Base-by-base conservation (phyloP, 92 coral and sea anemone genomes). In the Parazoanthus atlanticus region DNA sequence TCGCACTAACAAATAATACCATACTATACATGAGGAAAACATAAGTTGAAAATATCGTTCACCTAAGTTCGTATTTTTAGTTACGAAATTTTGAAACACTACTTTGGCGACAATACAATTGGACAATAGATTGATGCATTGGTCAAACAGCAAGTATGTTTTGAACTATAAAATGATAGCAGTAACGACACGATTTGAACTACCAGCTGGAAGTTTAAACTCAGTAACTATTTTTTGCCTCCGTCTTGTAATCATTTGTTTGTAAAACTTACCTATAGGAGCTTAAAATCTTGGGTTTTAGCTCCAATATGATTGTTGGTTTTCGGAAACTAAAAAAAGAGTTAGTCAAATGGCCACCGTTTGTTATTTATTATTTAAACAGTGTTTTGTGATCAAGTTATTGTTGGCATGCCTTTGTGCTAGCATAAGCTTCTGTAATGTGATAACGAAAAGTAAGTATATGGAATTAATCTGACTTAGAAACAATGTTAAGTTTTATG, bases 361-460 rank as follows among this genome's bases (percentile, higher is more conserved):
- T 31, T 40, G 65, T 9, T 84, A 84, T 84, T 84, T 84, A 84
- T 84, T 84, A 84, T 84, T 84, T 70, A 84, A 84, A 70, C 67
- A 31, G 65, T 84, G 77, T 69, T 83, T 71, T 84, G 38, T 70
- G 87, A 46, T 70, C 34, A 26, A 41, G 77, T 25, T 84, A 70
- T 83, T 84, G 87, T 84, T 69, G 78, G 67, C 78, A 84, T 84
- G 43, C 66, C 78, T 46, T 84, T 84, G 78, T 28, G 2, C 87
- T 84, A 19, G 79, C 87, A 84, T 84, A 84, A 84, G 78, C 28
- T 84, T 84, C 67, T n/a, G 29, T 84, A 84, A 84, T 84, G 78
- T 31, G 77, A 17, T 54, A 21, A 26, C 15, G 32, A 70, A 70
- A 43, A 21, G 40, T 19, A 26, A 23, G n/a, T 61, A 10, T 25